Evolutionary conservation across 2,888 invertebrate genomes (phyloP).

Genomic region (Morpho helenor): DNA sequence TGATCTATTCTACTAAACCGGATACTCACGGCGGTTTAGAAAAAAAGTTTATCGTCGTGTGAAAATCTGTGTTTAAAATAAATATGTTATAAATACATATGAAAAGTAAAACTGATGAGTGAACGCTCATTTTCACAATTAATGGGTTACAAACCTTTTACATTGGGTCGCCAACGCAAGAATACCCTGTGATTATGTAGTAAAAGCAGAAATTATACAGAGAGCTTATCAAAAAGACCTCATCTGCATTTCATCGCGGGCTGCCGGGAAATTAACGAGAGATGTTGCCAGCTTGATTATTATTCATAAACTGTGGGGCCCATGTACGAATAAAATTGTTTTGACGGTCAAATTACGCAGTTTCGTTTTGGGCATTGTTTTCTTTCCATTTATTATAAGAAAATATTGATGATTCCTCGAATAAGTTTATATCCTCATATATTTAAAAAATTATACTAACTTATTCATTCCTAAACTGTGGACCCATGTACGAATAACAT

Average conservation of each 20-base stretch:
- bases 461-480: slow-evolving; percentile 11
- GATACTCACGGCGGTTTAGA: too few species aligned
- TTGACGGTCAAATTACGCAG: slow-evolving; percentile 13
- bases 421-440: too few species aligned
- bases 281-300: slow-evolving; percentile 11
- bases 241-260: slow-evolving; percentile 15
- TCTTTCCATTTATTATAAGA: too few species aligned
- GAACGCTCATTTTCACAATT: too few species aligned
- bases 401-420: too few species aligned
- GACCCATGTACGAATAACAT: slow-evolving; percentile 14
- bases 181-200: slow-evolving; percentile 5
- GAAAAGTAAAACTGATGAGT: too few species aligned
- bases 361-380: slow-evolving; percentile 3
- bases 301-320: slow-evolving; percentile 12
- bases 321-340: slow-evolving; percentile 16
- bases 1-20: too few species aligned
- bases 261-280: slow-evolving; percentile 13
- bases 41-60: too few species aligned
- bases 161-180: background rate
- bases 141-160: too few species aligned
- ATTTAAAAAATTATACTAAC: too few species aligned
- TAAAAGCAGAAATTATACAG: slow-evolving; percentile 12
- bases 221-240: slow-evolving; percentile 15
- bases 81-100: too few species aligned
- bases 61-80: too few species aligned